A percentile compares a stretch with the other conserved stretches of the same genome.
These are phyloP conservation scores for Thunnus albacares DNA, from an alignment of 2,797 vertebrate genomes.

Conservation along the genomic window DNA sequence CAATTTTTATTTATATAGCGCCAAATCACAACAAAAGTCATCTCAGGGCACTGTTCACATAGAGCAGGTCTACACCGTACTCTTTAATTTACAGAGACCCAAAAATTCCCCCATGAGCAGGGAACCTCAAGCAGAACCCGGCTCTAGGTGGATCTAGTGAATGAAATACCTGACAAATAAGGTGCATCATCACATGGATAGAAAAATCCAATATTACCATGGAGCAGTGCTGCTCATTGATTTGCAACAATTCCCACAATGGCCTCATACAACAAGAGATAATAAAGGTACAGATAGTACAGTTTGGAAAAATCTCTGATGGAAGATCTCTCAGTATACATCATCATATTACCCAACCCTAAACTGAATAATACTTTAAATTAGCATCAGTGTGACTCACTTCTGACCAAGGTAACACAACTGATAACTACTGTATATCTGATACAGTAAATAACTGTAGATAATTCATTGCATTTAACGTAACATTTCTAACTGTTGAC, in stretches of 20 bases:
- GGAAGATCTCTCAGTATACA: neutral
- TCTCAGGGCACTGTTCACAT: too few relatives aligned
- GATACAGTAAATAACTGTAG: neutral
- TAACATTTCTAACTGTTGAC: constrained; percentile 15
- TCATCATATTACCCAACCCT: neutral
- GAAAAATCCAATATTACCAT: neutral
- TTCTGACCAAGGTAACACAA: neutral
- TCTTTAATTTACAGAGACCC: too few relatives aligned
- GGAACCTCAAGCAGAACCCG: too few relatives aligned
- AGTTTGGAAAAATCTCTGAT: neutral
- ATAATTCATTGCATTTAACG: constrained; percentile 9
- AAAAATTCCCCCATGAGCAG: too few relatives aligned
- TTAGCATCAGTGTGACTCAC: neutral
- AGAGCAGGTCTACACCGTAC: too few relatives aligned
- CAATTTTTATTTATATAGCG: too few relatives aligned
- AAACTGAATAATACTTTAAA: neutral
- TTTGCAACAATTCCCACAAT: constrained; percentile 1
- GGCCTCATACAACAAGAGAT: neutral
- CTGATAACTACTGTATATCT: neutral
- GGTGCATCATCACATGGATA: neutral
- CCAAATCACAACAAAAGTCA: too few relatives aligned
- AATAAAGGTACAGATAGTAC: neutral
- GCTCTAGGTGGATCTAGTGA: neutral
- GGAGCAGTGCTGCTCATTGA: neutral
- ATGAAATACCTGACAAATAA: neutral